Base-by-base conservation (phyloP, 2,113 vertebrate genomes). In the Aspidoscelis tigris region DNA sequence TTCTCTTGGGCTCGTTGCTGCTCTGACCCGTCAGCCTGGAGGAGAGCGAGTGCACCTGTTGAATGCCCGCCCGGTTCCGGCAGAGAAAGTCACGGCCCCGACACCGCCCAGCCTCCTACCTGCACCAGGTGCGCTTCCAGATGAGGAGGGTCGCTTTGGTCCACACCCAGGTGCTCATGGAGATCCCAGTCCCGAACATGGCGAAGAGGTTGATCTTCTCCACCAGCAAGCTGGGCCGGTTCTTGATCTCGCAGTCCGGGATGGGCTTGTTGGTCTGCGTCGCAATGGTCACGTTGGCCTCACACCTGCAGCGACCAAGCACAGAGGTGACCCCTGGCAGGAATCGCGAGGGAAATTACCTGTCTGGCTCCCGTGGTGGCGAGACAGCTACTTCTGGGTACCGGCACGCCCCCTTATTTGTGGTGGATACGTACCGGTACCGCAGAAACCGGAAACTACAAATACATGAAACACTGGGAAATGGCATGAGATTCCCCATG, bases 141-240 rank as follows among this genome's bases (percentile, higher is more conserved):
- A 99, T 99, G 89, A 99, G 98, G 85, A 99, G 95, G 0, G 99
- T 99, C 90, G 99, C 99, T 89, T 99, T 99, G 90, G 99, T 99
- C 99, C 99, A 99, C 55, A 99, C 98, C 99, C 99, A 99, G 84
- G 98, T 99, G 90, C 99, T 99, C 99, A 99, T 99, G 87, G 97
- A 96, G 50, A 99, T 97, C 20, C 98, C 99, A 0, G 99, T 99
- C 78, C 98, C 99, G 10, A 99, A 99, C 98, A 99, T 99, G 89
- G 98, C 98, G n/a, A 99, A 99, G 78, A 99, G 96, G 90, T 99
- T 99, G 92, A 99, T 99, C 94, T 99, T 99, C 95, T 98, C 98
- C 93, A 99, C 98, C 93, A 99, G 93, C 0, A 99, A 96, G 84
- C 97, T 99, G 0, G 99, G 99, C 4, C 98, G 96, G 95, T 99